Evolutionary conservation across 2,888 invertebrate genomes (phyloP).

Genomic region (Labia minor): DNA sequence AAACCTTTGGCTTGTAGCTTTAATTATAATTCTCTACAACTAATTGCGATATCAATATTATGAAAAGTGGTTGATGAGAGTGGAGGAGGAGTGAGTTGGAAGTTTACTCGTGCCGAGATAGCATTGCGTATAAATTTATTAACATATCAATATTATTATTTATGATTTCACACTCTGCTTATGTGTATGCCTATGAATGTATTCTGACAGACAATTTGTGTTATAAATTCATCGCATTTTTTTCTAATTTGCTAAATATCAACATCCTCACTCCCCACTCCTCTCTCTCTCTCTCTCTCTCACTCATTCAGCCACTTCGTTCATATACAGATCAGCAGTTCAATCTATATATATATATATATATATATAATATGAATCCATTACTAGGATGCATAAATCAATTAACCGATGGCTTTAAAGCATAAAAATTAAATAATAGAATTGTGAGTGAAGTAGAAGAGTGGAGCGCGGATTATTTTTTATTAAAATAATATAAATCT

Average conservation of each 20-base stretch:
- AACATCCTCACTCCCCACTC: too few relatives aligned
- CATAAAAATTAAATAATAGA: slow-evolving; percentile 4
- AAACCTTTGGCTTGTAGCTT: too few relatives aligned
- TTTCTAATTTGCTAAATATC: slow-evolving; percentile 7
- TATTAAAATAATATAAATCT: not conserved
- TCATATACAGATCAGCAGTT: not conserved
- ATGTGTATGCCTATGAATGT: not conserved
- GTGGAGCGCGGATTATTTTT: not conserved
- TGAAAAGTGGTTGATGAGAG: too few relatives aligned
- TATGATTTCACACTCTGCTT: not conserved
- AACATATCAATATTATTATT: not conserved
- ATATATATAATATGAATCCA: not conserved
- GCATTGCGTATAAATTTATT: not conserved
- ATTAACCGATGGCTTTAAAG: not conserved
- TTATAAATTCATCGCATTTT: not conserved
- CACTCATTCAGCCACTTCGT: not conserved
- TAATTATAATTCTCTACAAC: too few relatives aligned
- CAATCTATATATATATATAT: not conserved
- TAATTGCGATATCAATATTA: too few relatives aligned
- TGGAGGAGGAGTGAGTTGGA: too few relatives aligned
- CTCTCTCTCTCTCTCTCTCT: not conserved
- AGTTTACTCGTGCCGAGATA: too few relatives aligned
- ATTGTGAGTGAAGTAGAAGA: not conserved
- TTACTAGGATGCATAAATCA: not conserved
- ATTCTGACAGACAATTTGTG: slow-evolving; percentile 1